phyloP scores from a whole-genome alignment of 2,888 invertebrate species.

The Dione vanillae region DNA sequence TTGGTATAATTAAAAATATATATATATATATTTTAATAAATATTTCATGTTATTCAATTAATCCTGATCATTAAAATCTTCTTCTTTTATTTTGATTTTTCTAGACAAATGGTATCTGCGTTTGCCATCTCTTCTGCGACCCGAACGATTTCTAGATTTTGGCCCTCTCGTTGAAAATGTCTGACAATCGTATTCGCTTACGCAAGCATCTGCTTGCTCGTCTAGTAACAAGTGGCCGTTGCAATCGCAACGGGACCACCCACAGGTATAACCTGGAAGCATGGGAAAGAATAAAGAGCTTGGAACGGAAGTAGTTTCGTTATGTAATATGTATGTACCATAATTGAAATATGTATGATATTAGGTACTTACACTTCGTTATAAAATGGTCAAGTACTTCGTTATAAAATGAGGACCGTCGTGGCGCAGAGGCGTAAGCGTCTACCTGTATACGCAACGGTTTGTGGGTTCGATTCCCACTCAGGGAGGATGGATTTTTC shows the following conservation, averaged over 20 bases:
- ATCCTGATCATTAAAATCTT: conserved; percentile 23
- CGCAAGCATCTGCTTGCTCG: conserved; percentile 55
- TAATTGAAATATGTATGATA: too few species aligned
- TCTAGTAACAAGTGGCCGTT: conserved; percentile 59
- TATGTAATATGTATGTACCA: background rate
- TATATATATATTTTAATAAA: background rate
- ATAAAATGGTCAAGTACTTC: too few species aligned
- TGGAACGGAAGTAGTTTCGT: background rate
- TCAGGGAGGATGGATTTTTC: too few species aligned
- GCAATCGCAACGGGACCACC: conserved; percentile 77
- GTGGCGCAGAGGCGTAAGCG: too few species aligned
- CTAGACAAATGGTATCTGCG: conserved; percentile 36
- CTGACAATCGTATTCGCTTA: conserved; percentile 50
- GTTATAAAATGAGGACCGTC: too few species aligned
- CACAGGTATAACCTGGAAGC: conserved; percentile 67
- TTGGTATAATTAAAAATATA: background rate
- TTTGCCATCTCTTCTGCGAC: conserved; percentile 22
- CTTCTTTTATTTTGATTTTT: conserved; percentile 39
- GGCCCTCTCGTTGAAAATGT: conserved; percentile 30
- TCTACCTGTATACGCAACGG: too few species aligned
- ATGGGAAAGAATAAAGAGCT: background rate
- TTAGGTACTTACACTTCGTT: too few species aligned
- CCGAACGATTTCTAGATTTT: conserved; percentile 29
- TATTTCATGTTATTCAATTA: background rate
- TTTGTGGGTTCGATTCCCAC: too few species aligned